Base-by-base conservation (phyloP, 1,140 invertebrate species). In the Drosophila setifemur region DNA sequence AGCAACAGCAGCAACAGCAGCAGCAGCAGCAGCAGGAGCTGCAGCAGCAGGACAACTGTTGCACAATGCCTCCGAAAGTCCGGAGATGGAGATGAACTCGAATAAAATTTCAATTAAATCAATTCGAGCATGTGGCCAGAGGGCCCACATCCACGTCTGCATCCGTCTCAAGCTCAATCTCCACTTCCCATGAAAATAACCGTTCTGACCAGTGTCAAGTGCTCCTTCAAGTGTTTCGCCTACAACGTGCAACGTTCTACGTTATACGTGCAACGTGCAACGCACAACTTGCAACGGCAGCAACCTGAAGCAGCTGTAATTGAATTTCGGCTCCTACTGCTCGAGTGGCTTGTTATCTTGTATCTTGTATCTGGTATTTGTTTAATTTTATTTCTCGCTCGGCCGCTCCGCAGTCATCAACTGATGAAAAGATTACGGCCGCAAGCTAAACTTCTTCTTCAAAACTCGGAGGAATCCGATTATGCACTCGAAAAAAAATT, bases 361-460 rank as follows among this genome's bases (percentile, higher is more conserved):
- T 61, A 45, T 33, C 14, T 33, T 31, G 29, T 31, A 31, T 31
- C 12, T 57, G 29, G 35, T 60, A 42, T 73, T 73, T 83, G 67
- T 85, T 77, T 73, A 66, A 69, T 81, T 81, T 82, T 75, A 74
- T 57, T 54, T 60, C 68, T 63, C 28, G 54, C 49, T 57, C 57
- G 53, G 57, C 9, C 57, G 57, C 37, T 18, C 37, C 43, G 16
- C 40, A 58, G 35, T 73, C 52, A 54, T 49, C 43, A 53, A 39
- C 50, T 73, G 73, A 69, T 64, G 79, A 50, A 78, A 78, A 85
- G 74, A 85, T 79, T 78, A 52, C 67, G 33, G 37, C 66, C 50
- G 29, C 37, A 28, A 70, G 53, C 53, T 43, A 26, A 25, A 19
- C 3, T 33, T 33, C 8, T 9, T 11, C 14, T 43, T 39, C 26